Evolutionary conservation across 35 echinoderm and acorn worm genomes (phyloP).

Genomic region (Ptychodera flava): DNA sequence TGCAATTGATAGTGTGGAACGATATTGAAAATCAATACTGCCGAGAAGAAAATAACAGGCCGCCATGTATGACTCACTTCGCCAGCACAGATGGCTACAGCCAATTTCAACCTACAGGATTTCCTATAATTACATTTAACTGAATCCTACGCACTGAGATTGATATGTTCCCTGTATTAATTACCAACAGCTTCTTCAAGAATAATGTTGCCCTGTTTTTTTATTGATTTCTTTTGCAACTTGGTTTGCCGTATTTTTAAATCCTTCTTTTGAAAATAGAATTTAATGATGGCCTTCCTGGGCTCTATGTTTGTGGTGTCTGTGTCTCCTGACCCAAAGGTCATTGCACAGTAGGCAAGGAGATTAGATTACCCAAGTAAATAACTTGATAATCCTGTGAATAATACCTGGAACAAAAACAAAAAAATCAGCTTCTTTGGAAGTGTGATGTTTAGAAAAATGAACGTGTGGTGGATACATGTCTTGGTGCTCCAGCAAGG

Average conservation of each 20-base stretch:
- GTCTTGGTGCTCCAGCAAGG: no score
- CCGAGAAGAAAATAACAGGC: background rate
- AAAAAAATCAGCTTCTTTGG: no score
- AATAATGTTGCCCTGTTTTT: no score
- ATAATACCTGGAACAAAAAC: background rate
- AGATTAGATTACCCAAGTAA: background rate
- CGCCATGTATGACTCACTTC: background rate
- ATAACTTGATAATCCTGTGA: background rate
- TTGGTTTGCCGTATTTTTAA: no score
- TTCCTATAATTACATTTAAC: background rate
- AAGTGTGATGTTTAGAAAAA: no score
- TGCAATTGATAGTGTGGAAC: background rate
- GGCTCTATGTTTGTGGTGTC: background rate
- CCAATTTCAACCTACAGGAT: background rate
- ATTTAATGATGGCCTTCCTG: no score
- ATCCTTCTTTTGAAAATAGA: no score
- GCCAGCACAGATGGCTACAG: background rate
- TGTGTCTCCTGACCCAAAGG: background rate
- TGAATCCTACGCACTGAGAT: background rate
- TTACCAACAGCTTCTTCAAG: no score
- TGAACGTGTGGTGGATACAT: no score
- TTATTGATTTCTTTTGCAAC: no score
- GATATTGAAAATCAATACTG: background rate
- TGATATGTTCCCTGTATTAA: no score
- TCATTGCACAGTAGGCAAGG: background rate